Conservation (phyloP, 2,797 vertebrate species). For the Botia almorhae region DNA sequence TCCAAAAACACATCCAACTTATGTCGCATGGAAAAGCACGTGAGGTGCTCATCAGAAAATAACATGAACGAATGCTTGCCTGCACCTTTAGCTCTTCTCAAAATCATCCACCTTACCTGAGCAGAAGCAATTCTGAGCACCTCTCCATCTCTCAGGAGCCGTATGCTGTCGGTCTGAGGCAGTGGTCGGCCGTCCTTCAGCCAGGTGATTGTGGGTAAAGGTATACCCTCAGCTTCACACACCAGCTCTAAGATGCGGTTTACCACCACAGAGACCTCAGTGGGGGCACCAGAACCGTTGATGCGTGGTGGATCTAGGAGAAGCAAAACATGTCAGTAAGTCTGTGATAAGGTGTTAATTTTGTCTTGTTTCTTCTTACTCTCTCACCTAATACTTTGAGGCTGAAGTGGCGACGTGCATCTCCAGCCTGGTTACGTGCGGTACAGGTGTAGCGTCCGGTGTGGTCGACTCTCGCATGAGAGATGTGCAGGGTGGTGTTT, state of each 20-base stretch:
- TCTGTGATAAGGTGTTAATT: background rate
- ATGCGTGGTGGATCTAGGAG: slow-evolving; percentile 89
- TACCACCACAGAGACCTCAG: slow-evolving; percentile 86
- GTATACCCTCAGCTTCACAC: slow-evolving; percentile 88
- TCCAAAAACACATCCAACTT: background rate
- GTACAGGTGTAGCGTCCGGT: slow-evolving; percentile 87
- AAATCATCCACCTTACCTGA: slow-evolving; percentile 78
- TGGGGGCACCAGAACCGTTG: slow-evolving; percentile 80
- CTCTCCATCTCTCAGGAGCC: slow-evolving; percentile 80
- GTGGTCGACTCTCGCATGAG: slow-evolving; percentile 71
- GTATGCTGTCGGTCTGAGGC: slow-evolving; percentile 80
- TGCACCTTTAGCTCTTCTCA: background rate
- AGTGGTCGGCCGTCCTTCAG: slow-evolving; percentile 92
- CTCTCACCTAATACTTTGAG: slow-evolving; percentile 90
- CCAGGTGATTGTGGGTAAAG: slow-evolving; percentile 89
- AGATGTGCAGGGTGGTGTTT: slow-evolving; percentile 84
- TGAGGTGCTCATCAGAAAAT: background rate
- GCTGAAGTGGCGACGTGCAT: slow-evolving; percentile 85
- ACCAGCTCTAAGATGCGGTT: slow-evolving; percentile 87
- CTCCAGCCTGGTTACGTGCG: slow-evolving; percentile 88
- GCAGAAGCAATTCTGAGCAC: slow-evolving; percentile 83
- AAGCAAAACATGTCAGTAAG: background rate
- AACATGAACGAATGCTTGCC: background rate
- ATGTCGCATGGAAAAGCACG: background rate
- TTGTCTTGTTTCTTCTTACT: background rate